A percentile compares a stretch with the other conserved stretches of the same genome.
Evolutionary conservation across 2,888 invertebrate species (phyloP).

Genomic region (Pyrrhosoma nymphula): DNA sequence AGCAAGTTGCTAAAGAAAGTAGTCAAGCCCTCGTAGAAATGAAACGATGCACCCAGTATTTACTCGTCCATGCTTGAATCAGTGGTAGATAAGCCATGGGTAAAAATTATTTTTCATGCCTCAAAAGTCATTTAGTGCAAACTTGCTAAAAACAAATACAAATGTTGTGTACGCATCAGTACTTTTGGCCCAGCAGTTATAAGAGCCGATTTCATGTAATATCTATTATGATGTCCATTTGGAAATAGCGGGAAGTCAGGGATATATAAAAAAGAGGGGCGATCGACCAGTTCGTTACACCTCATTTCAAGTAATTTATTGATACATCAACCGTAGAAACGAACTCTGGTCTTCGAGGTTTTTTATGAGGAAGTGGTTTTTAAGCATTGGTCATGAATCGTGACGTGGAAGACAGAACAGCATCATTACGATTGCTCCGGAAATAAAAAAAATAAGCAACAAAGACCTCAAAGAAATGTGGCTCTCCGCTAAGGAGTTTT

Average conservation of each 20-base stretch:
- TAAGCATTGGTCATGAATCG: background rate
- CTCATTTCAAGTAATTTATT: background rate
- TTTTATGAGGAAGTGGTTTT: slow-evolving; percentile 12
- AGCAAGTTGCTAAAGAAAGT: no score
- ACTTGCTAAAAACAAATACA: no score
- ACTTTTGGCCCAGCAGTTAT: no score
- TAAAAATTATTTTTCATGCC: no score
- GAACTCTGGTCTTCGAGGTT: background rate
- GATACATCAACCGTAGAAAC: background rate
- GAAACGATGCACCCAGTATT: no score
- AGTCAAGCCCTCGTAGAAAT: no score
- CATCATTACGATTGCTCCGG: background rate
- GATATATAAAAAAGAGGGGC: no score
- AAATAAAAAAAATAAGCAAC: background rate
- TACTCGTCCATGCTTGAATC: no score
- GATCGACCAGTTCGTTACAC: background rate
- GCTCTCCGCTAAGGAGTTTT: background rate
- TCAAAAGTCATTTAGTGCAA: no score
- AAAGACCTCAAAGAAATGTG: background rate
- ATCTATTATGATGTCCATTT: background rate
- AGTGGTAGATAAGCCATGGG: no score
- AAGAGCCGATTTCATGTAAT: no score
- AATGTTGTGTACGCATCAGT: no score
- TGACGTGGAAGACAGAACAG: background rate
- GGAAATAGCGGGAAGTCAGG: background rate